Percentiles rank a stretch among this genome's conserved stretches.
Conservation (phyloP, 2,113 vertebrate genomes). For the Melospiza georgiana region DNA sequence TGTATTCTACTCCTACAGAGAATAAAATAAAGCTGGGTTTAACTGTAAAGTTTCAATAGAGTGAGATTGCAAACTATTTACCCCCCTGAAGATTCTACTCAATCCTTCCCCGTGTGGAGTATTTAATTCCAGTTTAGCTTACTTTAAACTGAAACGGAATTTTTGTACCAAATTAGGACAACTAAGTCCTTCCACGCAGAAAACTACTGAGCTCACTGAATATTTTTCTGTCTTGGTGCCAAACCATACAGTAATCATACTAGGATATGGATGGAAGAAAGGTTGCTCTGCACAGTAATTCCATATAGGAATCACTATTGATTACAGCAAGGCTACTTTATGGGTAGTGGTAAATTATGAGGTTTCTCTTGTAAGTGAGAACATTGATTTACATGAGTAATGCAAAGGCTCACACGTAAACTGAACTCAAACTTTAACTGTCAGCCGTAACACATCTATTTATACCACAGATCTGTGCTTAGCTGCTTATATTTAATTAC, state of each 20-base stretch:
- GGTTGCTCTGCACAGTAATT: constrained; percentile 51
- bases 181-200: constrained; percentile 70
- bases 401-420: constrained; percentile 38
- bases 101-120: neutral
- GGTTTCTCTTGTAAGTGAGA: constrained; percentile 64
- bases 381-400: constrained; percentile 57
- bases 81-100: neutral
- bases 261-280: constrained; percentile 67
- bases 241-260: constrained; percentile 69
- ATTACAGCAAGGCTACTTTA: constrained; percentile 52
- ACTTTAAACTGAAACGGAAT: constrained; percentile 68
- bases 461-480: constrained; percentile 53
- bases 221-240: constrained; percentile 69
- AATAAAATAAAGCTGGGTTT: neutral
- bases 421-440: constrained; percentile 50
- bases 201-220: constrained; percentile 68
- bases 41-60: neutral
- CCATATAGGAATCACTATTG: constrained; percentile 44
- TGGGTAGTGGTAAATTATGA: constrained; percentile 59
- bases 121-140: constrained; percentile 49
- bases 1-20: neutral
- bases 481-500: constrained; percentile 53
- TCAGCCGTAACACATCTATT: constrained; percentile 56
- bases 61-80: neutral
- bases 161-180: constrained; percentile 71